phyloP scores from a whole-genome alignment of 2,888 invertebrate genomes.

The Darwinula stevensoni region DNA sequence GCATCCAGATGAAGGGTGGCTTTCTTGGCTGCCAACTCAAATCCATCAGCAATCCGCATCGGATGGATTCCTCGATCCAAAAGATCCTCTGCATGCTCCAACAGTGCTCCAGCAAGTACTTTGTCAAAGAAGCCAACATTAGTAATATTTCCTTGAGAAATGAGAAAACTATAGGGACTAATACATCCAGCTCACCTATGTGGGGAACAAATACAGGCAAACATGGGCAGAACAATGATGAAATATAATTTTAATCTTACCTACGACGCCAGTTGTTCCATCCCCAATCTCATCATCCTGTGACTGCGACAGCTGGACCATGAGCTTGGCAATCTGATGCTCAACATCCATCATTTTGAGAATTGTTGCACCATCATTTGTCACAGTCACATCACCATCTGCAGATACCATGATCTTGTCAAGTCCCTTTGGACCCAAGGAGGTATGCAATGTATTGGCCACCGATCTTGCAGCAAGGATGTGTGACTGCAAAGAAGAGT shows the following conservation, averaged over 20 bases:
- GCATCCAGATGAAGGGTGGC: conserved; percentile 57
- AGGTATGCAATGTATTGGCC: conserved; percentile 59
- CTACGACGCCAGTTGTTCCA: conserved; percentile 94
- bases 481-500: conserved; percentile 43
- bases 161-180: too few species aligned
- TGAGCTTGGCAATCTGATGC: conserved; percentile 85
- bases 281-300: conserved; percentile 99
- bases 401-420: conserved; percentile 93
- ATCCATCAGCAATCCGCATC: conserved; percentile 93
- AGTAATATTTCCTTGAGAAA: too few species aligned
- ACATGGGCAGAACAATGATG: background rate
- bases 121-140: too few species aligned
- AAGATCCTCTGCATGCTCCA: conserved; percentile 76
- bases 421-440: conserved; percentile 82
- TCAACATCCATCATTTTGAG: conserved; percentile 96
- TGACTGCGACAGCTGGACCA: conserved; percentile 92
- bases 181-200: too few species aligned
- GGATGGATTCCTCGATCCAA: conserved; percentile 95
- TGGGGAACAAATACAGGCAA: background rate
- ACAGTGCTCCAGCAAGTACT: conserved; percentile 51
- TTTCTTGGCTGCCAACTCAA: conserved; percentile 74
- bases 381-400: conserved; percentile 90
- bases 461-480: conserved; percentile 88
- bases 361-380: conserved; percentile 98
- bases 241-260: conserved; percentile 14